Base-by-base conservation (phyloP, 2,888 invertebrate genomes). In the Bedellia somnulentella region DNA sequence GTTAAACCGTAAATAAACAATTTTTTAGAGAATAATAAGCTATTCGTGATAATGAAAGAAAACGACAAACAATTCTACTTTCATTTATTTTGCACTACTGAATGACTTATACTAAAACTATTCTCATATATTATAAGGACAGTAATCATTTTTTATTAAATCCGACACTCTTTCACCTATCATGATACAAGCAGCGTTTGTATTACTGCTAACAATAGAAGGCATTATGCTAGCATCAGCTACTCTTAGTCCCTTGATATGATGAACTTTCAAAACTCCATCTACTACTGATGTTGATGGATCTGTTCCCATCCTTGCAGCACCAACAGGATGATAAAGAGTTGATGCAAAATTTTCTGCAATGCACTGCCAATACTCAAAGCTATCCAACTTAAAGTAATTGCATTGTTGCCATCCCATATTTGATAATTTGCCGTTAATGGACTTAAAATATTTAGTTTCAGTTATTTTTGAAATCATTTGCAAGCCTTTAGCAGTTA, bases 161-260 rank as follows among this genome's bases (percentile, higher is more conserved):
- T 89, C 87, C 0, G 86, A 79, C 0, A 78, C 87, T 46, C 86
- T 84, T 49, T 91, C 90, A 0, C 80, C 90, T 26, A 90, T 87
- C 89, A 90, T 90, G 9, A 87, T 83, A 0, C 80, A 76, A 1
- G 89, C 86, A 0, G 83, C 90, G 48, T 89, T 89, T 0, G 87
- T 89, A 49, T 90, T 90, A 0, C 86, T 87, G 46, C 87, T 88
- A 0, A 85, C 77, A 27, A 87, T 79, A 2, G 55, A 70, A 0
- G 89, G 90, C 88, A 91, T 90, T 24, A 91, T 79, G 31, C 88
- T 87, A 1, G 86, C 88, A 50, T 89, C 89, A 1, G 82, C 80
- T 1, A 89, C 85, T 22, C 89, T 67, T 2, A 89, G 58, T 8
- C 80, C 80, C 11, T 66, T 51, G 1, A 87, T 64, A 0, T 84